Evolutionary conservation across 2,797 vertebrate species (phyloP), one percentile per base, ranked within the genome.

Genomic region (Streptopelia turtur): DNA sequence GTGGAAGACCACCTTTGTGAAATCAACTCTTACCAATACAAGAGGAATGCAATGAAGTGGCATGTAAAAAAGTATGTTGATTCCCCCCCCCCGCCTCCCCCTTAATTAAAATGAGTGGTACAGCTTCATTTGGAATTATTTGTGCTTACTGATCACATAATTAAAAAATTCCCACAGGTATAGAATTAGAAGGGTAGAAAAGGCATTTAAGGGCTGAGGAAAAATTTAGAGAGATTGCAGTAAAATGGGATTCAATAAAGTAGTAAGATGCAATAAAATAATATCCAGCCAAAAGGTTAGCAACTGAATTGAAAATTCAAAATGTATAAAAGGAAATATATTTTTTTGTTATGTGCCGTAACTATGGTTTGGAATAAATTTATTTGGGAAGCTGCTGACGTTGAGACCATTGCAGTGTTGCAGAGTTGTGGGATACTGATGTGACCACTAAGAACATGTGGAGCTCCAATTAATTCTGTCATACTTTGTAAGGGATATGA

Each of bases 401-500:
- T n/a, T 24, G 33, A 35, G 55, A 35, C 25, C 5, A 1, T 47
- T 11, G 59, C 30, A 35, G 15, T n/a, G 5, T 10, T 18, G 55
- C 13, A 5, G 56, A 16, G 13, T 7, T 8, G 33, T 10, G n/a
- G 35, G n/a, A 13, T 30, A 16, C 15, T 4, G 28, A 5, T 11
- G 5, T 0, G 20, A 27, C 23, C 23, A 13, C 18, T 12, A 5
- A 12, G 27, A 43, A 20, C 23, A 3, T 7, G 7, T 11, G 52
- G 39, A 30, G 25, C 9, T 49, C 30, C 9, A 15, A 31, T 22
- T 31, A 5, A 13, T 30, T 13, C 31, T 31, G 33, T 12, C 17
- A 10, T 5, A 1, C 55, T 41, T 30, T 10, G 22, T 41, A 33
- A 20, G 16, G 35, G n/a, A 2, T 30, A 1, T 4, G 50, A 25